These are phyloP conservation scores for Turritopsis rubra DNA, from an alignment of 30 jellyfish, hydroid and myxozoan species.

Conservation along the genomic window DNA sequence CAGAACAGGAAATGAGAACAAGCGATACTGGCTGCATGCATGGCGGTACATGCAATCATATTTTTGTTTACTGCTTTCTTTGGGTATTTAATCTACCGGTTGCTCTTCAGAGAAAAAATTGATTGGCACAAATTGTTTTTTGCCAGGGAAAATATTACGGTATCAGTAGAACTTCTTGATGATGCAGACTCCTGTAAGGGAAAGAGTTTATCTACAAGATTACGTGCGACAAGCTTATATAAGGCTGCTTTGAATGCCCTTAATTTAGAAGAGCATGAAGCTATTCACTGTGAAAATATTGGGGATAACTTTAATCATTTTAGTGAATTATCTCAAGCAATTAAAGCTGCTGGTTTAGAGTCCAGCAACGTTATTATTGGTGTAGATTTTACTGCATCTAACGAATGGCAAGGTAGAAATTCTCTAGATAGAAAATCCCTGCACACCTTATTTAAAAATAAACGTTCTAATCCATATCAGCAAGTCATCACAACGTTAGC, in stretches of 20 bases:
- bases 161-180: neutral
- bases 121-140: constrained; percentile 7
- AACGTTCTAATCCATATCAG: constrained; percentile 65
- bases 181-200: neutral
- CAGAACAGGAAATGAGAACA: neutral
- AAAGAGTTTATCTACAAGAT: neutral
- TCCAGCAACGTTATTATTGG: constrained; percentile 65
- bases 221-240: constrained; percentile 4
- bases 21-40: neutral
- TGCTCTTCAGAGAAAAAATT: constrained; percentile 9
- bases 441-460: constrained; percentile 52
- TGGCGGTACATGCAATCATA: constrained; percentile 1
- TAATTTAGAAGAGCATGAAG: constrained; percentile 21
- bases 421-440: constrained; percentile 68
- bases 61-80: neutral
- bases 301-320: constrained; percentile 44
- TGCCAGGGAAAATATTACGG: neutral
- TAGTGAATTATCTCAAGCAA: constrained; percentile 52
- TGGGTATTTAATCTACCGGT: neutral
- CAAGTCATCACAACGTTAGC: constrained; percentile 57
- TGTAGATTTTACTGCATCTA: constrained; percentile 75
- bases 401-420: constrained; percentile 96
- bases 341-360: constrained; percentile 72
- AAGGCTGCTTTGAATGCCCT: constrained; percentile 16
- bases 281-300: constrained; percentile 43